Conservation (phyloP, 2,888 invertebrate genomes). For the Anthophora plumipes region DNA sequence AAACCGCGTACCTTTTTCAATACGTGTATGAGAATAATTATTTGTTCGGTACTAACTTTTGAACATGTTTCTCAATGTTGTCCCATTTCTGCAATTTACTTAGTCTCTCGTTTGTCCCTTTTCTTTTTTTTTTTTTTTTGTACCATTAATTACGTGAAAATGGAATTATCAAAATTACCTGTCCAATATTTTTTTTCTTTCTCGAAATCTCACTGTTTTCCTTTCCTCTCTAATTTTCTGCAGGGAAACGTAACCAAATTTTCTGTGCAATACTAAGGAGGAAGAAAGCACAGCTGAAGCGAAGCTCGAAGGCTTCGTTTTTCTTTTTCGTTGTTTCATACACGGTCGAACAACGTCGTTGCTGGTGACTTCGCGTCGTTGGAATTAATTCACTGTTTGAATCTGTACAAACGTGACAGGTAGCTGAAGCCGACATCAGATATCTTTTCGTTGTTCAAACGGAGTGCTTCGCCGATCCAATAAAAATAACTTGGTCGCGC, state of each 20-base stretch:
- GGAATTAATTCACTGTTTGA: slow-evolving; percentile 47
- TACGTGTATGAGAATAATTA: background rate
- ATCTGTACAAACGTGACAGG: slow-evolving; percentile 45
- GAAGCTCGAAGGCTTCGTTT: background rate
- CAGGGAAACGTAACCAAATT: background rate
- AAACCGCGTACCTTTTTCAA: background rate
- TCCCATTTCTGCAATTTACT: too few relatives aligned
- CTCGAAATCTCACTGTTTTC: background rate
- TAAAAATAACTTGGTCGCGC: slow-evolving; percentile 66
- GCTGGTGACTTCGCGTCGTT: background rate
- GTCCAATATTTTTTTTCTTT: background rate
- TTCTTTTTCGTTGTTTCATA: too few relatives aligned
- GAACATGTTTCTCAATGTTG: background rate
- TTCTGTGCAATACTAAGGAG: background rate
- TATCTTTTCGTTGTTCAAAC: slow-evolving; percentile 59
- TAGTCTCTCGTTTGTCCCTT: too few relatives aligned
- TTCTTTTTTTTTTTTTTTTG: too few relatives aligned
- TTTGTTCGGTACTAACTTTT: background rate
- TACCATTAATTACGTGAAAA: too few relatives aligned
- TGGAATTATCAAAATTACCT: too few relatives aligned
- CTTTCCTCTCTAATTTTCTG: background rate
- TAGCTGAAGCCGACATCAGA: slow-evolving; percentile 42
- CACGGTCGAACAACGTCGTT: background rate
- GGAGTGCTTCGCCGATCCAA: slow-evolving; percentile 57
- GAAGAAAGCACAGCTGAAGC: too few relatives aligned